Percentiles rank a stretch among this genome's conserved stretches.
Evolutionary conservation across 2,888 invertebrate species (phyloP).

Genomic region (Dysmachus trigonus): DNA sequence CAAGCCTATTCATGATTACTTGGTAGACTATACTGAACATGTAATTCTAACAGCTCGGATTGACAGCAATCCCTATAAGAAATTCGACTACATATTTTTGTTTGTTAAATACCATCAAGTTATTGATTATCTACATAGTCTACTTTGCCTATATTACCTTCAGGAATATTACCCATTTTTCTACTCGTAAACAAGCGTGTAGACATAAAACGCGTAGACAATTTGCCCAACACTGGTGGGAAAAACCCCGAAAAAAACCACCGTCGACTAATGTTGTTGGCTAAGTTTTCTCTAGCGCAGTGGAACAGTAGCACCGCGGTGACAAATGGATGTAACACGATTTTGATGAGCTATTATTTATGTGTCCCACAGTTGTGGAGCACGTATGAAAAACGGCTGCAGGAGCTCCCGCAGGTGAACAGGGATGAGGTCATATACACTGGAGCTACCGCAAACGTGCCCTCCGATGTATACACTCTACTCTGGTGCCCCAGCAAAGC

Average conservation of each 20-base stretch:
- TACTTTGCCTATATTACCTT: too few relatives aligned
- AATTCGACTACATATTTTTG: too few relatives aligned
- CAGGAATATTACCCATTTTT: too few relatives aligned
- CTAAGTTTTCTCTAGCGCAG: neutral
- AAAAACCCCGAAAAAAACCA: neutral
- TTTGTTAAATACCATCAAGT: too few relatives aligned
- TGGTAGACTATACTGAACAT: too few relatives aligned
- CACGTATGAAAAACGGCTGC: neutral
- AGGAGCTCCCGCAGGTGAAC: neutral
- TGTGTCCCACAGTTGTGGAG: conserved; percentile 4
- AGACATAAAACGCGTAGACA: too few relatives aligned
- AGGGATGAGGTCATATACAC: neutral
- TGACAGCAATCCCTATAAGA: too few relatives aligned
- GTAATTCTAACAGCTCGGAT: too few relatives aligned
- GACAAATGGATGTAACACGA: conserved; percentile 46
- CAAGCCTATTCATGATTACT: too few relatives aligned
- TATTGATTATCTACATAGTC: too few relatives aligned
- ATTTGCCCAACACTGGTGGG: too few relatives aligned
- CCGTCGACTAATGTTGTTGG: conserved; percentile 40
- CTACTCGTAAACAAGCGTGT: too few relatives aligned
- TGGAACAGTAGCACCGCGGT: neutral
- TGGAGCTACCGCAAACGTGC: neutral
- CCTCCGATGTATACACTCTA: neutral
- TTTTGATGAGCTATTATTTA: conserved; percentile 50
- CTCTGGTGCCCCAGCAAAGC: neutral